Conservation (phyloP, 2,113 vertebrate species). For the Pimephales promelas region DNA sequence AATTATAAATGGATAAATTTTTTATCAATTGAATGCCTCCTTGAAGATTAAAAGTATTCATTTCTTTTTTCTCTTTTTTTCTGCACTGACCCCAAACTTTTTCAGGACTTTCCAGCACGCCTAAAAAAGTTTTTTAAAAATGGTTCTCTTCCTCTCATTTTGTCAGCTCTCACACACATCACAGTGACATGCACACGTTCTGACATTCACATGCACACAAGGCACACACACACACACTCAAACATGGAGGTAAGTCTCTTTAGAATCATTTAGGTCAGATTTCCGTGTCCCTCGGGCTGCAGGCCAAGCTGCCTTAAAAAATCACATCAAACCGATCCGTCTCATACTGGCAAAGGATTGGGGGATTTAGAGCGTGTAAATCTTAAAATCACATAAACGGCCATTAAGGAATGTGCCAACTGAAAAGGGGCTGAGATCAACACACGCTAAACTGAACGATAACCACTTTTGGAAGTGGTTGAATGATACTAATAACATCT, state of each 20-base stretch:
- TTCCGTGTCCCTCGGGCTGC: constrained; percentile 71
- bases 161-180: constrained; percentile 30
- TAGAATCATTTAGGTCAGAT: constrained; percentile 82
- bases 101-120: background rate
- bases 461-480: background rate
- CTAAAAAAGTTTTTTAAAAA: background rate
- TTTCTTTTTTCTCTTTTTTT: background rate
- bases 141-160: background rate
- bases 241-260: constrained; percentile 62
- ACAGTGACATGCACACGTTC: constrained; percentile 19
- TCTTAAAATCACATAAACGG: constrained; percentile 71
- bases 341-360: constrained; percentile 74
- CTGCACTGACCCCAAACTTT: background rate
- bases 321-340: constrained; percentile 74
- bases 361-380: constrained; percentile 79
- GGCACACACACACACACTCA: background rate
- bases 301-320: constrained; percentile 72
- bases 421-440: constrained; percentile 42
- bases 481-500: constrained; percentile 28
- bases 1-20: background rate
- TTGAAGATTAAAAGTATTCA: background rate
- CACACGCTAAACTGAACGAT: constrained; percentile 27
- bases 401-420: constrained; percentile 68
- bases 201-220: constrained; percentile 14
- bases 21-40: background rate